Conservation (phyloP, 2,113 vertebrate species). For the Mormoops blainvillei region DNA sequence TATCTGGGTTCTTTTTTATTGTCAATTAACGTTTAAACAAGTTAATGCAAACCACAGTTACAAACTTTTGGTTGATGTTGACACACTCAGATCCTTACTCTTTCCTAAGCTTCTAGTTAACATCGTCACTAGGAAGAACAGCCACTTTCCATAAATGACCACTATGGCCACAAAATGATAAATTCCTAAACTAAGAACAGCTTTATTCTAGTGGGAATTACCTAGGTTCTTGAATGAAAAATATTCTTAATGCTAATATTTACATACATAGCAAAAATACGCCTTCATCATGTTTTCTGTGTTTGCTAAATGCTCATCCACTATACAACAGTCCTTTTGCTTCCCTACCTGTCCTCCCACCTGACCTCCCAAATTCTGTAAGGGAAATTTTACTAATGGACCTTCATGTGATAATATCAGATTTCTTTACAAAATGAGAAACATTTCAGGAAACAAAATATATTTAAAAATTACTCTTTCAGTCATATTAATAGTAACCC, state of each 20-base stretch:
- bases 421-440: conserved; percentile 8
- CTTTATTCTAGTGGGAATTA: not conserved
- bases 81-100: not conserved
- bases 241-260: not conserved
- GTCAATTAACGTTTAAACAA: conserved; percentile 4
- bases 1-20: not conserved
- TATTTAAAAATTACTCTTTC: not conserved
- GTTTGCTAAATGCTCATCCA: not conserved
- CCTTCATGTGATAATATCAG: not conserved
- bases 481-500: not conserved
- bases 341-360: not conserved
- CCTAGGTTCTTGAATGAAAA: not conserved
- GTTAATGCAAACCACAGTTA: not conserved
- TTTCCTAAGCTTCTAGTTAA: not conserved
- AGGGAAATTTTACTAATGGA: not conserved
- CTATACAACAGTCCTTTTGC: not conserved
- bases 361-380: not conserved
- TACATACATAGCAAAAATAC: not conserved
- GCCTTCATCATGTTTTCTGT: not conserved
- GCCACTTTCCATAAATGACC: not conserved
- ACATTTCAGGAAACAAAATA: not conserved
- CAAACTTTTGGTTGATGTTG: not conserved
- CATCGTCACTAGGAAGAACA: not conserved
- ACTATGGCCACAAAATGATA: not conserved
- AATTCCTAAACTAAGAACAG: not conserved